Evolutionary conservation across 1,140 invertebrate genomes (phyloP), one percentile per base, ranked within the genome.

Genomic region (Drosophila sulfurigaster): DNA sequence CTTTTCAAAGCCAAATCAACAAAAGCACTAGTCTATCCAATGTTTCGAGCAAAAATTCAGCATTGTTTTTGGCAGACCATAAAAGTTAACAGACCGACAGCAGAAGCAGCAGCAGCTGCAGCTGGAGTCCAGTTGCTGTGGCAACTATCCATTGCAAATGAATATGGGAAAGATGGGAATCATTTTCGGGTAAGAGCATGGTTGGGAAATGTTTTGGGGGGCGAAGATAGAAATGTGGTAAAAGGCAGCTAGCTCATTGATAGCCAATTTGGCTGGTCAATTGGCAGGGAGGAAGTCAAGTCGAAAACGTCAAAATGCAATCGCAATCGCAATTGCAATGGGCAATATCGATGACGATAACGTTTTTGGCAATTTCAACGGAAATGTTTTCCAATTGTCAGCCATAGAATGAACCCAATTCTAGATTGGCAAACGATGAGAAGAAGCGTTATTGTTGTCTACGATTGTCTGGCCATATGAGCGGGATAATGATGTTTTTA

Each of bases 241-340:
- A 13, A 51, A 43, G 64, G 62, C 65, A 82, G 68, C 30, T 25
- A 38, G 35, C 73, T 79, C 77, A 82, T 74, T 79, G 79, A 87
- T 82, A 66, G 79, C 79, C 82, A 86, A 86, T 87, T 86, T 82
- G 68, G 75, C 65, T 49, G 72, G 62, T 63, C 83, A 83, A 87
- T 88, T 82, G 82, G 52, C 58, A 48, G 80, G 83, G 83, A 65
- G 83, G 83, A 73, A 59, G 25, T 15, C 13, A 35, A 20, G 25
- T 51, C 11, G 30, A 58, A 58, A 75, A 75, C 54, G 35, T 71
- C 52, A 28, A 59, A 75, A 46, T 64, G 56, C 69, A 67, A 62
- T 70, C 32, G 57, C 56, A 60, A 45, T 69, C 45, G 72, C 54
- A 43, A 82, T 82, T 56, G 64, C 65, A 75, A 71, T 57, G 75